These are phyloP conservation scores for Peromyscus maniculatus DNA, from an alignment of 2,113 vertebrate species.

Conservation along the genomic window DNA sequence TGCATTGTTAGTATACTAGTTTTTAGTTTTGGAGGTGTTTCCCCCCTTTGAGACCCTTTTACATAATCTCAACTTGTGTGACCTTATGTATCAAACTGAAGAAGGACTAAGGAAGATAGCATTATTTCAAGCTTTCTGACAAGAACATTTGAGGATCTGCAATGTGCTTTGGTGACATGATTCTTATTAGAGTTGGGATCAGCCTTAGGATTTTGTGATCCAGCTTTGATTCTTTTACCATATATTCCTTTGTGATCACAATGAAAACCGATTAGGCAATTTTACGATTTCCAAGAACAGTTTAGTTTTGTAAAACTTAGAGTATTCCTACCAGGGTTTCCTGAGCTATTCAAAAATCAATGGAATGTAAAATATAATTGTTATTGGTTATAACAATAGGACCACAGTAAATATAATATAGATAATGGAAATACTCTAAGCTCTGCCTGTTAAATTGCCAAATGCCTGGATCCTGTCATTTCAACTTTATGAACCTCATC, in stretches of 20 bases:
- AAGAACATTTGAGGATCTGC: not conserved
- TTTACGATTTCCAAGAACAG: not conserved
- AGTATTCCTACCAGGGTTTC: not conserved
- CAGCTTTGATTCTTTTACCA: not conserved
- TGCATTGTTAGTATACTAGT: not conserved
- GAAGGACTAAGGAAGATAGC: not conserved
- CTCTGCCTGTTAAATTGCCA: not conserved
- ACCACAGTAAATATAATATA: not conserved
- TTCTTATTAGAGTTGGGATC: not conserved
- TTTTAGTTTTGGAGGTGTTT: not conserved
- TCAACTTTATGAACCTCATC: not conserved
- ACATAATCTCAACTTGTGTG: not conserved
- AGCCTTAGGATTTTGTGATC: not conserved
- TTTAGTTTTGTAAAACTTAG: constrained; percentile 16
- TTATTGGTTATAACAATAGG: not conserved
- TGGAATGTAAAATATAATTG: constrained; percentile 22
- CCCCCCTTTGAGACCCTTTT: not conserved
- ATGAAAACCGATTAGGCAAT: constrained; percentile 2
- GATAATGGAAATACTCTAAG: not conserved
- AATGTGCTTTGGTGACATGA: not conserved
- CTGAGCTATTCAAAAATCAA: not conserved
- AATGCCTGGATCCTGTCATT: not conserved
- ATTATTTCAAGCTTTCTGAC: not conserved
- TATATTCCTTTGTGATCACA: not conserved
- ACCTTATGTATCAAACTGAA: not conserved